Conservation (phyloP, 1,140 invertebrate species). For the Aphaenogaster ashmeadi region DNA sequence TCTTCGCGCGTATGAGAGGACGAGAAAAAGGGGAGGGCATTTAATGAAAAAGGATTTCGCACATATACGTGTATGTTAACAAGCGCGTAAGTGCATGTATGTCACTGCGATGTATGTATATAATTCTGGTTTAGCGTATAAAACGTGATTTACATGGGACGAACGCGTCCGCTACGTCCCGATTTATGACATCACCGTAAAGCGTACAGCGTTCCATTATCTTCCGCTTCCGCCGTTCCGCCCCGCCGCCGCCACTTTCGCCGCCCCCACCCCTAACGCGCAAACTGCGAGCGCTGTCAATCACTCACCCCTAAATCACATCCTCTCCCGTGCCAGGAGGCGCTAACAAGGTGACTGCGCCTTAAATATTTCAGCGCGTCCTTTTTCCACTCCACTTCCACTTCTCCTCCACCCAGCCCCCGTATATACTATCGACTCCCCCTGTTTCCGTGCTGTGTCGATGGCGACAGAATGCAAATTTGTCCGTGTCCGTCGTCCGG, state of each 20-base stretch:
- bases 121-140: conserved; percentile 57
- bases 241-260: conserved; percentile 47
- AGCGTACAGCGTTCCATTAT: conserved; percentile 59
- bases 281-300: conserved; percentile 59
- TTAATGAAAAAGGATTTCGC: conserved; percentile 25
- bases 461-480: conserved; percentile 61
- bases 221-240: conserved; percentile 55
- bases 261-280: conserved; percentile 21
- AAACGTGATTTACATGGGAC: conserved; percentile 57
- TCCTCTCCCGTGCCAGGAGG: neutral
- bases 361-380: conserved; percentile 47
- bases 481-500: conserved; percentile 47
- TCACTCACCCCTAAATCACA: conserved; percentile 57
- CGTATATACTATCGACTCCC: neutral
- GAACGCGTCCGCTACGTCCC: conserved; percentile 50
- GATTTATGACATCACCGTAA: conserved; percentile 59
- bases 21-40: neutral
- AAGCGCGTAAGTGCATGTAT: neutral
- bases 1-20: neutral
- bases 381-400: neutral
- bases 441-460: conserved; percentile 33
- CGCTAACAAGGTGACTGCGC: conserved; percentile 50
- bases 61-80: neutral
- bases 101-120: conserved; percentile 31
- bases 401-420: too few species aligned